These are phyloP conservation scores for Pagetopsis macropterus DNA, from an alignment of 2,797 vertebrate genomes.

Conservation along the genomic window DNA sequence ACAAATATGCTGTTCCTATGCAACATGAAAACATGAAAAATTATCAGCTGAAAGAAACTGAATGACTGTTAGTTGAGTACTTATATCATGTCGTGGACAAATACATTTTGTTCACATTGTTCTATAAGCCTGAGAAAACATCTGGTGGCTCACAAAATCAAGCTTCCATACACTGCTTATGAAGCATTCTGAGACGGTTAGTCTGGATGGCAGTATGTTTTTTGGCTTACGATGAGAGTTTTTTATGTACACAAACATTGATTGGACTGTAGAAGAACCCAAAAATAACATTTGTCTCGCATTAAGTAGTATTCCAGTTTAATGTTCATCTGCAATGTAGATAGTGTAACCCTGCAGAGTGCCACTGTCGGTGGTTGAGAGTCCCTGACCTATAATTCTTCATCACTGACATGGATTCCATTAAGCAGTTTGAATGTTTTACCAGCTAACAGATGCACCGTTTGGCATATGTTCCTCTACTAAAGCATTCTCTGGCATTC, in stretches of 20 bases:
- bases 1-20: constrained; percentile 1
- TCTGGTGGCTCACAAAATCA: constrained; percentile 13
- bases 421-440: constrained; percentile 59
- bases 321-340: constrained; percentile 32
- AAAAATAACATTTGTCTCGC: constrained; percentile 19
- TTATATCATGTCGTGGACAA: neutral
- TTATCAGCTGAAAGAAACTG: neutral
- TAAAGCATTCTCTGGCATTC: constrained; percentile 15
- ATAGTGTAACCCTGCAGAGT: constrained; percentile 36
- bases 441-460: constrained; percentile 55
- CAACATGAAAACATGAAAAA: neutral
- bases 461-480: constrained; percentile 30
- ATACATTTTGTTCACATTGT: neutral
- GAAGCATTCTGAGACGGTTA: neutral
- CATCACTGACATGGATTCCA: constrained; percentile 48
- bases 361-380: constrained; percentile 11
- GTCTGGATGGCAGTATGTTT: constrained; percentile 12
- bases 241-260: constrained; percentile 27
- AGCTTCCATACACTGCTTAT: neutral
- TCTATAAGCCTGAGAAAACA: constrained; percentile 26
- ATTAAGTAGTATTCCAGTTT: constrained; percentile 32
- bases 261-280: neutral
- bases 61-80: neutral
- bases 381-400: constrained; percentile 41
- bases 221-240: constrained; percentile 20